Evolutionary conservation across 2,888 invertebrate species (phyloP), one percentile per base, ranked within the genome.

Genomic region (Sphaeridia pumilis): DNA sequence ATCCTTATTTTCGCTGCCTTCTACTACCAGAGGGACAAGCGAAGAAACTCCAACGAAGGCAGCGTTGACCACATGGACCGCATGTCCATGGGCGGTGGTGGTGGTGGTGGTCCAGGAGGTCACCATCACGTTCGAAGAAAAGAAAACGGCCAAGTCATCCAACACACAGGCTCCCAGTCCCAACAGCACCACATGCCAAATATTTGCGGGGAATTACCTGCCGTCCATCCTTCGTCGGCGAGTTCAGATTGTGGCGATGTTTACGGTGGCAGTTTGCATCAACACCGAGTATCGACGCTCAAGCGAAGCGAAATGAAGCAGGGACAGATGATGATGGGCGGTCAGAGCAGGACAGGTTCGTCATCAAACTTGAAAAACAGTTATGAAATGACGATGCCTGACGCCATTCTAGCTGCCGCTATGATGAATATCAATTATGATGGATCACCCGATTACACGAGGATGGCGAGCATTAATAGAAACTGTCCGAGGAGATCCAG

Each of bases 21-120:
- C 1, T 93, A 92, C 70, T 93, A 93, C 69, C 92, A 93, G 68
- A 76, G 87, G 49, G 87, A 87, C 68, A 87, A 87, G 70, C 83
- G 84, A 58, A 53, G 60, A 43, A 58, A 56, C 26, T 51, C 57
- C 46, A 46, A 54, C 44, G 52, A 55, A 41, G 21, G 36, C 43
- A 36, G 56, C 43, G n/a, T 52, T 50, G 54, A 49, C 21, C 43
- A 34, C 34, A 41, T 46, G 17, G 38, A 49, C n/a, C 22, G 17
- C 12, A 45, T 38, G 27, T 54, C 54, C 35, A 41, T 44, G 35
- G 20, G 44, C 28, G 46, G 47, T 20, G 54, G 52, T 22, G 38
- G 38, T 38, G n/a, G n/a, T n/a, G n/a, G n/a, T n/a, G n/a, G n/a
- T n/a, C n/a, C n/a, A n/a, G 57, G 57, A 35, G 36, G 38, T 4